Evolutionary conservation across 1,140 invertebrate species (phyloP).

Genomic region (Tetramorium simillimum): DNA sequence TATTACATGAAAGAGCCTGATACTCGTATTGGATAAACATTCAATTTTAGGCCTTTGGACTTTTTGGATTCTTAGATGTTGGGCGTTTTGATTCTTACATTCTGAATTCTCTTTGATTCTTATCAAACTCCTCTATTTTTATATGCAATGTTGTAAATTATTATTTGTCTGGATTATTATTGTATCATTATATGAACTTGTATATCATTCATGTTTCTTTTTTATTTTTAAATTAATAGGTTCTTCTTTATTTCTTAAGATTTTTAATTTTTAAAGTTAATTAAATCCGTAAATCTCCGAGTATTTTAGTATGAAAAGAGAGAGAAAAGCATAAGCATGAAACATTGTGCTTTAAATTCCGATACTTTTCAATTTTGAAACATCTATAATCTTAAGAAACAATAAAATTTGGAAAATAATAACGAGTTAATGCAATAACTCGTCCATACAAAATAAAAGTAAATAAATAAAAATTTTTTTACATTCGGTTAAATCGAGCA

Average conservation of each 20-base stretch:
- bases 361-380: background rate
- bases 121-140: background rate
- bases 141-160: background rate
- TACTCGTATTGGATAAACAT: slow-evolving; percentile 36
- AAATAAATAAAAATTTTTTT: background rate
- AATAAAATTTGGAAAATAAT: background rate
- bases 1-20: slow-evolving; percentile 1
- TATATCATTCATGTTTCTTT: background rate
- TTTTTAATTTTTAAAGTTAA: background rate
- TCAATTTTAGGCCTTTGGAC: slow-evolving; percentile 14
- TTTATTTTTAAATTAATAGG: background rate
- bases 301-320: background rate
- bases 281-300: background rate
- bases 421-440: background rate
- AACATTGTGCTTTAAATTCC: background rate
- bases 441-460: background rate
- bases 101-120: background rate
- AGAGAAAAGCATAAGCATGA: background rate
- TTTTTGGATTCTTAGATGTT: slow-evolving; percentile 12
- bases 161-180: background rate
- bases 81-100: background rate
- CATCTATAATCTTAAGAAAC: background rate
- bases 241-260: background rate
- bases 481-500: background rate
- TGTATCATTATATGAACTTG: background rate